Base-by-base conservation (phyloP, 2,113 vertebrate genomes). In the Campylomormyrus tamandua region DNA sequence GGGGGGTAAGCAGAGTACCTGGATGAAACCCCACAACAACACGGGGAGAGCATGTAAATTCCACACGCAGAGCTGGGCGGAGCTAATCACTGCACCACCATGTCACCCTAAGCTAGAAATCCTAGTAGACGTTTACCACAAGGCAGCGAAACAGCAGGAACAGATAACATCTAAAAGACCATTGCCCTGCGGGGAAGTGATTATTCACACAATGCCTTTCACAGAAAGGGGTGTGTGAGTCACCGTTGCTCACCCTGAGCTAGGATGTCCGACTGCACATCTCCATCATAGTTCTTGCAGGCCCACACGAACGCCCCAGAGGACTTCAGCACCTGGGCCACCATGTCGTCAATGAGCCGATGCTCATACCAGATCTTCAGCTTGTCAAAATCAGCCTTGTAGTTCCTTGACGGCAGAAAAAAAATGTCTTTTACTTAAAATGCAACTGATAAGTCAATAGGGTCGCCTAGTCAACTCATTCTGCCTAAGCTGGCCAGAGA, bases 351-450 rank as follows among this genome's bases (percentile, higher is more conserved):
- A 0, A 99, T 99, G 88, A 99, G 97, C 89, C 98, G 96, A 94
- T 99, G 98, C 94, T 99, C 98, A 0, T 99, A 99, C 98, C 98
- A 99, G 96, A 99, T 99, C 96, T 98, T 98, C 92, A 98, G 95
- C 91, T 98, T 98, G 95, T 99, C 98, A 2, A 99, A 99, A 70
- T 99, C 95, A 0, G 97, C 96, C 95, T 98, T 98, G 94, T 99
- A 99, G 92, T 99, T 95, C 95, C 98, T 99, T 99, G 94, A 15
- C 1, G 11, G 48, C 13, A 27, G 46, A 24, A 7, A 15, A 10
- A 77, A 77, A 45, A 48, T 11, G 9, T 19, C 1, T 24, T 49
- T 49, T 27, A 46, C 3, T 39, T 8, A 42, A 77, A 42, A 35
- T 39, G 2, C 21, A 39, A 84, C 83, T 46, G 45, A 48, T 45